A percentile compares a stretch with the other conserved stretches of the same genome.
Evolutionary conservation across 2,797 vertebrate genomes (phyloP).

Genomic region (Gila robusta): DNA sequence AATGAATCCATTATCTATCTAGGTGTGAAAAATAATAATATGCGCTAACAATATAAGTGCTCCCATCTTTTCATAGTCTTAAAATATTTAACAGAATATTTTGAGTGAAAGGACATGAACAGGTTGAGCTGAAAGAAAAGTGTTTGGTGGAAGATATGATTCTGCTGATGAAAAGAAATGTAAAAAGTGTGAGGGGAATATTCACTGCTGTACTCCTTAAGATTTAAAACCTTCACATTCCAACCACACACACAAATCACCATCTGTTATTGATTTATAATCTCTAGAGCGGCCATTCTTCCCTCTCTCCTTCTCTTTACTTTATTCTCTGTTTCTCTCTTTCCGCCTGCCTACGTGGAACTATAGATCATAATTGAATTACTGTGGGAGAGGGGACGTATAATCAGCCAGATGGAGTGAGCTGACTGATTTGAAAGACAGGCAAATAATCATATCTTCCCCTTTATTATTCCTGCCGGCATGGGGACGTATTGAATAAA

Average conservation of each 20-base stretch:
- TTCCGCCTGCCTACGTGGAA: slow-evolving; percentile 9
- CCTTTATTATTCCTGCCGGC: slow-evolving; percentile 26
- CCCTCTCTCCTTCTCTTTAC: slow-evolving; percentile 10
- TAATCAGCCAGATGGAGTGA: slow-evolving; percentile 41
- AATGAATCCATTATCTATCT: neutral
- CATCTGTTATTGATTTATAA: slow-evolving; percentile 45
- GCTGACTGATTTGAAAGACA: slow-evolving; percentile 35
- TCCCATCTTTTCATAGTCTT: neutral
- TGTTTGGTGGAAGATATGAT: neutral
- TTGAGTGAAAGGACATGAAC: neutral
- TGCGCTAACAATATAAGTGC: neutral
- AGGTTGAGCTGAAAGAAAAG: neutral
- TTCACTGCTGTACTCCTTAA: neutral
- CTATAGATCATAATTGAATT: slow-evolving; percentile 47
- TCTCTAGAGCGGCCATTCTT: slow-evolving; percentile 22
- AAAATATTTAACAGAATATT: slow-evolving; percentile 18
- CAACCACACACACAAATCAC: slow-evolving; percentile 28
- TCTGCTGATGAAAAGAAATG: neutral
- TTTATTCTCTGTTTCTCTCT: slow-evolving; percentile 25
- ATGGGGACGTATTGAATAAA: slow-evolving; percentile 45
- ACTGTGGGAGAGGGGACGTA: slow-evolving; percentile 27
- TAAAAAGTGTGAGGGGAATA: slow-evolving; percentile 15
- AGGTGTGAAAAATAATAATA: neutral
- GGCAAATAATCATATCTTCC: slow-evolving; percentile 30
- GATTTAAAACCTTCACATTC: slow-evolving; percentile 17